These are phyloP conservation scores for Seira ritae DNA, from an alignment of 2,888 invertebrate genomes.

Conservation along the genomic window DNA sequence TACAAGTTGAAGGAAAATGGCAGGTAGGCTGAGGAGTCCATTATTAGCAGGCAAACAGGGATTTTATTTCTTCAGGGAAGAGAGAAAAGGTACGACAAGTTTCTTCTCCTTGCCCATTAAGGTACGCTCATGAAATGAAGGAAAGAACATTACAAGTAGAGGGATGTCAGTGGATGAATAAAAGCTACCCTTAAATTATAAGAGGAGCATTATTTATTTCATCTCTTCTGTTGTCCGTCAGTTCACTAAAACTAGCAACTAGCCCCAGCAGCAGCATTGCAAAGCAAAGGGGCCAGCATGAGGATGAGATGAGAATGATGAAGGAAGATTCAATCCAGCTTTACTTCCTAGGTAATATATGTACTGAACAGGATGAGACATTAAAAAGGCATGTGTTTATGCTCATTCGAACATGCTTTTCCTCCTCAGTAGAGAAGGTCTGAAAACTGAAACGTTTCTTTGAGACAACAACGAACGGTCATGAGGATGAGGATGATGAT, in stretches of 20 bases:
- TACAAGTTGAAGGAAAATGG: slow-evolving; percentile 38
- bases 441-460: background rate
- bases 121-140: slow-evolving; percentile 27
- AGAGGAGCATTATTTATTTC: slow-evolving; percentile 34
- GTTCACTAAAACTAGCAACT: background rate
- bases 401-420: background rate
- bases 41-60: slow-evolving; percentile 14
- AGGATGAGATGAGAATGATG: too few relatives aligned
- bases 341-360: background rate
- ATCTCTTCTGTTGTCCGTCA: slow-evolving; percentile 21
- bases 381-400: background rate
- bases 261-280: too few relatives aligned
- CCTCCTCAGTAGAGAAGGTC: background rate
- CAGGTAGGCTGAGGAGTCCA: slow-evolving; percentile 40
- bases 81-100: slow-evolving; percentile 47
- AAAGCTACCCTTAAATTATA: slow-evolving; percentile 54
- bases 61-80: slow-evolving; percentile 22
- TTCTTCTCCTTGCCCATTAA: slow-evolving; percentile 44
- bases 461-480: background rate
- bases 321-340: slow-evolving; percentile 14
- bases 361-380: background rate
- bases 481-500: background rate
- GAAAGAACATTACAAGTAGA: slow-evolving; percentile 1
- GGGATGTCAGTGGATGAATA: slow-evolving; percentile 19
- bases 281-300: background rate